Evolutionary conservation across 2,113 vertebrate genomes (phyloP).

Genomic region (Mormyrus lacerda): DNA sequence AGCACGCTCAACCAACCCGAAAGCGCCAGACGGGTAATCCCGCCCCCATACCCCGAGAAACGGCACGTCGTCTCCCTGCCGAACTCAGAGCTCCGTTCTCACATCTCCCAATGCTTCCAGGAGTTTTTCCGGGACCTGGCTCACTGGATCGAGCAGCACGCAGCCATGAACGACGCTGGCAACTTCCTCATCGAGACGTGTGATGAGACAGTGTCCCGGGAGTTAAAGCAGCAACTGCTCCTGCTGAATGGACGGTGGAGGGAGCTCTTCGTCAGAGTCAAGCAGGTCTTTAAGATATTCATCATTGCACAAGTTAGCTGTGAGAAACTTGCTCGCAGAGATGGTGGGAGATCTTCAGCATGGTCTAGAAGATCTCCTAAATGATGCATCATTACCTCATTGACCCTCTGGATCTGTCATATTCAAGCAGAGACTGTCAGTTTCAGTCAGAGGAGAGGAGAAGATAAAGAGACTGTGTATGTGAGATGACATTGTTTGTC

Average conservation of each 20-base stretch:
- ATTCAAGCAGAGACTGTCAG: neutral
- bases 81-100: neutral
- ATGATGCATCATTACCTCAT: neutral
- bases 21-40: conserved; percentile 71
- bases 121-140: conserved; percentile 32
- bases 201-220: conserved; percentile 87
- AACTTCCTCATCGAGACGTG: conserved; percentile 97
- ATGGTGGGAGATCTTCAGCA: neutral
- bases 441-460: neutral
- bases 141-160: conserved; percentile 82
- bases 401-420: neutral
- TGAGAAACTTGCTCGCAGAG: neutral
- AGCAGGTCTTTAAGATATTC: conserved; percentile 65
- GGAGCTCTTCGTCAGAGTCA: conserved; percentile 79
- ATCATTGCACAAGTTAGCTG: neutral
- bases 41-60: neutral
- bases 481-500: neutral
- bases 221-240: conserved; percentile 91
- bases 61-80: neutral
- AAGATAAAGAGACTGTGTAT: neutral
- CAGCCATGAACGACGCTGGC: conserved; percentile 93
- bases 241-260: conserved; percentile 68
- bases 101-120: conserved; percentile 30
- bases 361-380: neutral
- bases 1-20: conserved; percentile 76